Conservation (phyloP, 1,140 invertebrate genomes). For the Dendrolimus kikuchii region DNA sequence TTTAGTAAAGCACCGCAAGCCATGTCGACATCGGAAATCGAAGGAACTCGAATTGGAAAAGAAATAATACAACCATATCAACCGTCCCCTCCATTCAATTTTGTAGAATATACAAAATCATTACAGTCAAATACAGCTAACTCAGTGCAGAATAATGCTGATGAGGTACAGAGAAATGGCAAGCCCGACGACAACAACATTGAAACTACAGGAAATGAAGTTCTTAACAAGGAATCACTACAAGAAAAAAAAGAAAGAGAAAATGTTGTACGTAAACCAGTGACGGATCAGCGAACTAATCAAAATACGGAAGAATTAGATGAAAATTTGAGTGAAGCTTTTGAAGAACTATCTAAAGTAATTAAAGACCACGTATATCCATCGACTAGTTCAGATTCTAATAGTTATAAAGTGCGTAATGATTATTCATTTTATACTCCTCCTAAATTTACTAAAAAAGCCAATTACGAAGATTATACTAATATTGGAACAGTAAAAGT, state of each 20-base stretch:
- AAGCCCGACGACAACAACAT: no score
- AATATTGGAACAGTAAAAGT: no score
- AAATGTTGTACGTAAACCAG: no score
- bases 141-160: no score
- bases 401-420: conserved; percentile 14
- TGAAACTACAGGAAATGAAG: no score
- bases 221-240: no score
- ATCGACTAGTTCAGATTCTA: conserved; percentile 13
- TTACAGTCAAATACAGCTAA: no score
- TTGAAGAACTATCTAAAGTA: conserved; percentile 25
- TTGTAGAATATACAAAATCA: conserved; percentile 4
- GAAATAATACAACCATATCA: conserved; percentile 22
- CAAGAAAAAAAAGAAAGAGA: no score
- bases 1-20: conserved; percentile 58
- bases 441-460: no score
- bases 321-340: conserved; percentile 22
- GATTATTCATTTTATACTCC: conserved; percentile 18
- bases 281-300: background rate
- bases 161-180: no score
- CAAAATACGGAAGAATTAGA: conserved; percentile 8
- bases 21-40: conserved; percentile 29
- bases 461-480: no score
- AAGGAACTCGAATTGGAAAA: conserved; percentile 37
- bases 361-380: conserved; percentile 26
- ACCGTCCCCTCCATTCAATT: conserved; percentile 9